Evolutionary conservation across 2,888 invertebrate genomes (phyloP), one percentile per base, ranked within the genome.

Genomic region (Elysia crispata): DNA sequence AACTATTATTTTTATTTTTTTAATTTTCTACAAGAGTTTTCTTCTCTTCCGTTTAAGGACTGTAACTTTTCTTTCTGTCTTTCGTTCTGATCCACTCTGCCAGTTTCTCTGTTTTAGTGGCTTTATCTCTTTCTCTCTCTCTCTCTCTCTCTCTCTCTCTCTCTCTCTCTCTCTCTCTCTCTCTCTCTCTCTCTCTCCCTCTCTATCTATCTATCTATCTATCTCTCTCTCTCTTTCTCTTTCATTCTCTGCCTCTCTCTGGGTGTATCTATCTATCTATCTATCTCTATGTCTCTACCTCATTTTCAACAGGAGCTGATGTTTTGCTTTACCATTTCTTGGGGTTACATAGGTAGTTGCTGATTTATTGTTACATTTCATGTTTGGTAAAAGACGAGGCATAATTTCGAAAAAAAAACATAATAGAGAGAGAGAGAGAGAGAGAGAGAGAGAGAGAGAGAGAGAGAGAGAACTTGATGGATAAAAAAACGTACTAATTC

Each of bases 221-320:
- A 49, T n/a, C 77, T 50, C 49, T 31, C 69, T 28, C 70, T 23
- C 41, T 23, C 70, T 70, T 30, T 57, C 67, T 77, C 50, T 31
- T 54, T 49, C 54, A 23, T 50, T 69, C 33, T 50, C 67, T 31
- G 31, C 30, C 57, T 50, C 67, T 72, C 72, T 62, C 3, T 23
- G 0, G 72, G 62, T 60, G 28, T 66, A 50, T 79, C 74, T 66
- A 6, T 73, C 74, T 54, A 25, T 60, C 62, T 78, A 70, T 78
- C 66, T 66, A 18, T 23, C 49, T 28, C 76, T 23, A 23, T 41
- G 28, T 49, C 50, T 66, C 66, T 23, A 1, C 66, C 76, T 76
- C 66, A 49, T 25, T 76, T 49, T 66, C 66, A n/a, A n/a, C n/a
- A n/a, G n/a, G n/a, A n/a, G n/a, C n/a, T n/a, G n/a, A n/a, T n/a